Evolutionary conservation across 1,140 invertebrate species (phyloP).

Genomic region (Euborellia annulipes): DNA sequence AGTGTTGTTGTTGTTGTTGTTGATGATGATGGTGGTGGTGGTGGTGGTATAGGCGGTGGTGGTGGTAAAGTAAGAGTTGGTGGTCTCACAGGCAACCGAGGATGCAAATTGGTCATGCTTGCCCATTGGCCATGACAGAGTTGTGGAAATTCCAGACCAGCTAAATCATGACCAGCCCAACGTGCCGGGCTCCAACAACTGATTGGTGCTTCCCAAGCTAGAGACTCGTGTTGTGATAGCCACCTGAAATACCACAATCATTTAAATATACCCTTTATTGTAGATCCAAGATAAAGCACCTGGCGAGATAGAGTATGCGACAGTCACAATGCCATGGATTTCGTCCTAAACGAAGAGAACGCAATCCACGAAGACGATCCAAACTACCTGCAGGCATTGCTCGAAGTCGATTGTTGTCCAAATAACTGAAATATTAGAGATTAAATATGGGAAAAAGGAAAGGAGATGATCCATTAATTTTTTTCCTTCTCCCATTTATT

Average conservation of each 20-base stretch:
- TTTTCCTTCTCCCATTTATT: too few species aligned
- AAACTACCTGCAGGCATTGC: conserved; percentile 50
- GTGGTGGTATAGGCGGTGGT: background rate
- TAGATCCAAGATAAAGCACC: conserved; percentile 20
- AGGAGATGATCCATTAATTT: conserved; percentile 12
- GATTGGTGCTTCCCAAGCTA: conserved; percentile 55
- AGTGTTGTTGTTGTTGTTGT: too few species aligned
- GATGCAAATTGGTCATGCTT: conserved; percentile 58
- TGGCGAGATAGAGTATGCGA: conserved; percentile 52
- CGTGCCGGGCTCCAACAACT: conserved; percentile 58
- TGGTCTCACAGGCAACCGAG: conserved; percentile 37
- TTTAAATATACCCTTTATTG: background rate
- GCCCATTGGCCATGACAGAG: conserved; percentile 72
- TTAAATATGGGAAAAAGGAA: too few species aligned
- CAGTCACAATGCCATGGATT: conserved; percentile 83
- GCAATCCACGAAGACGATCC: conserved; percentile 44
- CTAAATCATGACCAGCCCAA: conserved; percentile 46
- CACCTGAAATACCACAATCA: conserved; percentile 34
- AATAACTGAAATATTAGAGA: conserved; percentile 48
- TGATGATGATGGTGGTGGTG: too few species aligned
- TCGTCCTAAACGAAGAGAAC: conserved; percentile 56
- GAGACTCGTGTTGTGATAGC: conserved; percentile 44
- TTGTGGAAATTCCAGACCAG: conserved; percentile 58
- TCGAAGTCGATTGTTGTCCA: conserved; percentile 64
- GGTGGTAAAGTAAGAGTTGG: too few species aligned